Base-by-base conservation (phyloP, 2,113 vertebrate species). In the Gobio gobio region DNA sequence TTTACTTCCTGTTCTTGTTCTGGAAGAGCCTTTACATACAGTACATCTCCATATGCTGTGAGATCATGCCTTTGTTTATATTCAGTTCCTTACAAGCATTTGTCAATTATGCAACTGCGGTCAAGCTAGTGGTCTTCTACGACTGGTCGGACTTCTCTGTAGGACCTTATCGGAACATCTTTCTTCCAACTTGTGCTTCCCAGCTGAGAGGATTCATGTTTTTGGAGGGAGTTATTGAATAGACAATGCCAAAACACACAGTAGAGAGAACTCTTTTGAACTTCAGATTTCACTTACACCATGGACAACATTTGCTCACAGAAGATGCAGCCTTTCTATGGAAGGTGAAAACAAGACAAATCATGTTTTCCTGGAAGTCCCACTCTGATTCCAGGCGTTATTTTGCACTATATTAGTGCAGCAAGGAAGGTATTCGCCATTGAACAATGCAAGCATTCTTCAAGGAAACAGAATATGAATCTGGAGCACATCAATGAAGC, bases 351-450 rank as follows among this genome's bases (percentile, higher is more conserved):
- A 88, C 74, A 88, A 91, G 90, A 91, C 88, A 86, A 89, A 91
- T 93, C 73, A 95, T 93, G 95, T 93, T 95, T 92, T 95, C 94
- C 93, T 92, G 92, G 92, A 95, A 87, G 92, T 91, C 89, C 94
- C 94, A 94, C 93, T 92, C 94, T 95, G 92, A 86, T 93, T 94
- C 94, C 96, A 97, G 96, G 95, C 94, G 92, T 95, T 93, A 96
- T 96, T 95, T 96, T 96, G 98, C 98, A 99, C 98, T 99, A 99
- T 98, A 97, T 99, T 99, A 99, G 98, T 99, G 98, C 98, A 96
- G 96, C 96, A 96, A 96, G 96, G 96, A 96, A 97, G 96, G 96
- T 96, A 96, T 94, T 96, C 96, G 96, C 96, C 96, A 96, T 96
- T 95, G 93, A 95, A 90, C 96, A 95, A 95, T 94, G 91, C 85